These are phyloP conservation scores for Pantherophis vulpinus DNA, from an alignment of 2,797 vertebrate species.

Conservation along the genomic window DNA sequence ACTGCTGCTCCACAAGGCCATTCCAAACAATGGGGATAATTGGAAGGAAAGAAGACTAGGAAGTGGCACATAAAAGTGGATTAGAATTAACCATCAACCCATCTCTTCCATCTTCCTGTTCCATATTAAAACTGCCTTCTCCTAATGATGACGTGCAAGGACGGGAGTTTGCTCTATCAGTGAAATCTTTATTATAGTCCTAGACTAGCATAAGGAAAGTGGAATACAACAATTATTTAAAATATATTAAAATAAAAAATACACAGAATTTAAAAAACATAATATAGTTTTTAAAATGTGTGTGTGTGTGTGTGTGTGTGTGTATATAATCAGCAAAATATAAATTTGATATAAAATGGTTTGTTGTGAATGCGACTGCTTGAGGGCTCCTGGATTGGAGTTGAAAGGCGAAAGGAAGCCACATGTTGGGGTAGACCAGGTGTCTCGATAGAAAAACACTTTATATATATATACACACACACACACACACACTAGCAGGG, in stretches of 20 bases:
- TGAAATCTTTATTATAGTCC: neutral
- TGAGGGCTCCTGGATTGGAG: no score
- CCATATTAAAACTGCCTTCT: neutral
- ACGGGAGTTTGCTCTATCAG: neutral
- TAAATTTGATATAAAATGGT: no score
- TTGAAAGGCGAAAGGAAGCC: no score
- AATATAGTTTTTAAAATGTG: neutral
- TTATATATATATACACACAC: no score
- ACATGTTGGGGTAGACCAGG: no score
- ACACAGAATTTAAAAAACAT: neutral
- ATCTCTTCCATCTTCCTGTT: neutral
- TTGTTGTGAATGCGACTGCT: no score
- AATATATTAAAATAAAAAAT: neutral
- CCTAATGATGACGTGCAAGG: neutral
- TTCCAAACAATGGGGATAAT: neutral
- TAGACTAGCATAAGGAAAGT: neutral
- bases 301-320: no score
- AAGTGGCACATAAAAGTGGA: neutral
- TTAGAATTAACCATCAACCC: neutral
- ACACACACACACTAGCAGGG: no score
- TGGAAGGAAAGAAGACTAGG: neutral
- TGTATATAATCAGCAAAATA: no score
- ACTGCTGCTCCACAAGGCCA: neutral
- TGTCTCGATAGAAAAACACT: no score
- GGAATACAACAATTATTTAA: neutral